A percentile compares a stretch with the other conserved stretches of the same genome.
phyloP scores from a whole-genome alignment of 2,888 invertebrate genomes.

The Fissipunctia ypsillon region DNA sequence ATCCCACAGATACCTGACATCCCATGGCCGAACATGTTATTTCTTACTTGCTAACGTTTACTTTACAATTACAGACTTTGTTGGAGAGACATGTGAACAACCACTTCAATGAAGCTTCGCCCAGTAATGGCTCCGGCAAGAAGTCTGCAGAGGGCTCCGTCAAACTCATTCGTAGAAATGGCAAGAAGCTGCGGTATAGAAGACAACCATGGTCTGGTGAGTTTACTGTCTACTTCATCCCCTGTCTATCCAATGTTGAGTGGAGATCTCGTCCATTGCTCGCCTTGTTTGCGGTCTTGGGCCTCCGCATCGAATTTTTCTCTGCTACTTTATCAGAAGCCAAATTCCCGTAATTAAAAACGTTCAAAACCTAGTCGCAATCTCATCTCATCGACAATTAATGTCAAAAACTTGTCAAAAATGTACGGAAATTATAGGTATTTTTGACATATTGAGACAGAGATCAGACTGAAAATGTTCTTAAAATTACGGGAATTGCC shows the following conservation, averaged over 20 bases:
- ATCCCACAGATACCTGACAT: conserved; percentile 26
- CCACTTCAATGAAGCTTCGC: conserved; percentile 94
- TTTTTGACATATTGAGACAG: too few relatives aligned
- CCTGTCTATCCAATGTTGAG: background rate
- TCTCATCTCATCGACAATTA: too few relatives aligned
- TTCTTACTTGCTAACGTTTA: conserved; percentile 34
- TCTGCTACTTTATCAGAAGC: too few relatives aligned
- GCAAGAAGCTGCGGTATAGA: conserved; percentile 96
- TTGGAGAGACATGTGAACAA: conserved; percentile 98
- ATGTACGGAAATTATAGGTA: too few relatives aligned
- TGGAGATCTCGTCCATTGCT: background rate
- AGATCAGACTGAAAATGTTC: too few relatives aligned
- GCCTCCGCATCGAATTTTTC: background rate
- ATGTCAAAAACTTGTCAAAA: too few relatives aligned
- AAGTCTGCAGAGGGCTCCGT: conserved; percentile 93
- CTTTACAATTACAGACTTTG: conserved; percentile 91
- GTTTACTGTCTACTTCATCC: conserved; percentile 63
- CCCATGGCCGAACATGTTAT: conserved; percentile 17
- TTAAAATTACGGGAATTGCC: too few relatives aligned
- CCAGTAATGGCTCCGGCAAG: conserved; percentile 91
- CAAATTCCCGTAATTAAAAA: too few relatives aligned
- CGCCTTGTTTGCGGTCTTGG: too few relatives aligned
- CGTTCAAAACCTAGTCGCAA: too few relatives aligned
- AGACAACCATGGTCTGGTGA: conserved; percentile 97
- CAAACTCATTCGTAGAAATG: conserved; percentile 96